Evolutionary conservation across 1,140 invertebrate genomes (phyloP), one percentile per base, ranked within the genome.

Genomic region (Myzus persicae): DNA sequence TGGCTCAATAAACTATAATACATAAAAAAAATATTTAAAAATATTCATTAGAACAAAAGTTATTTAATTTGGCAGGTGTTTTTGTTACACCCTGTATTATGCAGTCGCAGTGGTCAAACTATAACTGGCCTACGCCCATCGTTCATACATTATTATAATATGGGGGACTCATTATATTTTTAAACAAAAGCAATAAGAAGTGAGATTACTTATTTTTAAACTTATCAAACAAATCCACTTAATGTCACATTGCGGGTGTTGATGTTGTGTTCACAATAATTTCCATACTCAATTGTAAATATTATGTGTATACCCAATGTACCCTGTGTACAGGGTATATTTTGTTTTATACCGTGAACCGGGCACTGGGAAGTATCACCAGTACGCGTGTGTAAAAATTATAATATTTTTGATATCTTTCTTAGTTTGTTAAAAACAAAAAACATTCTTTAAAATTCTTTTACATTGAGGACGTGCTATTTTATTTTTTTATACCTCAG

Each of bases 191-290:
- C 40, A 31, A 42, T 42, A 84, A 67, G 59, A n/a, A 59, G 40
- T 42, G 40, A 26, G 14, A 67, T 67, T 67, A 14, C 59, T 44
- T 87, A 87, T 87, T 87, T 87, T n/a, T 87, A 87, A 46, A 84
- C 42, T 46, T n/a, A 20, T 87, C 31, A 84, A 84, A 84, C 18
- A 84, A 44, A 42, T 44, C 26, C 42, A 42, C 84, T 22, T 44
- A 42, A 18, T 8, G 40, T 84, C 76, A 82, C 82, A n/a, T 84
- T 38, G 38, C 40, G 7, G 24, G 26, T 22, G 38, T 84, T 40
- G 3, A 22, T 24, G 40, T 42, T 9, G 40, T 42, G 3, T 84
- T 38, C n/a, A n/a, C 36, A 22, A 76, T 76, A 76, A 76, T 76
- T 76, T 36, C 4, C n/a, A 76, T 14, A n/a, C 54, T 54, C 54